phyloP scores from a whole-genome alignment of 2,888 invertebrate genomes.

The Scaptomyza cyrtandrae region DNA sequence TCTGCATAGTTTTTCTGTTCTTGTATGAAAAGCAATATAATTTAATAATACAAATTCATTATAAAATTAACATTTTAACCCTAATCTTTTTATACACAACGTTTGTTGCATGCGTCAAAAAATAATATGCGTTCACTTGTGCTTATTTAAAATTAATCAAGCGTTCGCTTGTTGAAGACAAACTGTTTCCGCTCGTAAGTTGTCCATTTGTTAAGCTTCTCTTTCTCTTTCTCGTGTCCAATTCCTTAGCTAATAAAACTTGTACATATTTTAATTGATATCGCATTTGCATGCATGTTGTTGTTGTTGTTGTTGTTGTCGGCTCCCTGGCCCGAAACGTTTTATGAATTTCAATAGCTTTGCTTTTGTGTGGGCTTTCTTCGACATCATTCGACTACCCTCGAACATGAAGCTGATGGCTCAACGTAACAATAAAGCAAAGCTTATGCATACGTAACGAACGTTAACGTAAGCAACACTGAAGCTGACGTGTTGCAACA shows the following conservation, averaged over 20 bases:
- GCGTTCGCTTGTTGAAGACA: slow-evolving; percentile 47
- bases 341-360: slow-evolving; percentile 63
- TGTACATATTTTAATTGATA: slow-evolving; percentile 64
- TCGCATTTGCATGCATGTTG: slow-evolving; percentile 51
- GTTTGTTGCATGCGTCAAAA: slow-evolving; percentile 9
- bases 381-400: slow-evolving; percentile 33
- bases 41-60: too few species aligned
- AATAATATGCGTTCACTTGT: not conserved
- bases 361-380: slow-evolving; percentile 78
- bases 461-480: slow-evolving; percentile 52
- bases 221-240: slow-evolving; percentile 19
- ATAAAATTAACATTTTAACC: too few species aligned
- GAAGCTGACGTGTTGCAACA: slow-evolving; percentile 55
- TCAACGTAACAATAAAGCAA: slow-evolving; percentile 47
- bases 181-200: slow-evolving; percentile 45
- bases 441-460: slow-evolving; percentile 16
- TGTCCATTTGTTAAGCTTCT: slow-evolving; percentile 15
- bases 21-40: too few species aligned
- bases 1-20: too few species aligned
- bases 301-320: slow-evolving; percentile 24
- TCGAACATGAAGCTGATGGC: slow-evolving; percentile 2
- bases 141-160: slow-evolving; percentile 53
- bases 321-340: slow-evolving; percentile 44
- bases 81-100: not conserved
- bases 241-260: slow-evolving; percentile 52